Evolutionary conservation across 1,140 invertebrate species (phyloP).

Genomic region (Lepidostoma basale): DNA sequence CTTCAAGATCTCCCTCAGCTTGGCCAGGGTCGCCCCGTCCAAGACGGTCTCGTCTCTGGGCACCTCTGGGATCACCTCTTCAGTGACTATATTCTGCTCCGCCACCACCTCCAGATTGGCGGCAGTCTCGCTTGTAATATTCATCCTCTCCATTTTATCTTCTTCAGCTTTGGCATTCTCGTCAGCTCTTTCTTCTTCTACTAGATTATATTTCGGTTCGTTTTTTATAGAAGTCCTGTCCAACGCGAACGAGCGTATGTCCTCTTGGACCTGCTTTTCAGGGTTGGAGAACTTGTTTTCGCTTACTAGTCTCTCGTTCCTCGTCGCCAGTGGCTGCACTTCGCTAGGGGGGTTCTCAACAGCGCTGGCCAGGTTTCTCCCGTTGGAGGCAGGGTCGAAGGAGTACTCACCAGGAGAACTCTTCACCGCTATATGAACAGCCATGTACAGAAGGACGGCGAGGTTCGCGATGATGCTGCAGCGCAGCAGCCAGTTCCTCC

Average conservation of each 20-base stretch:
- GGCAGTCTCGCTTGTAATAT: conserved; percentile 47
- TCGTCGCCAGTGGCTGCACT: conserved; percentile 43
- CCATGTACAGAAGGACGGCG: conserved; percentile 72
- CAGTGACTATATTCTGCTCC: conserved; percentile 45
- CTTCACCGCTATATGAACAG: conserved; percentile 59
- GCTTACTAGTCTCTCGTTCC: conserved; percentile 42
- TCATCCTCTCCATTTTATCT: conserved; percentile 51
- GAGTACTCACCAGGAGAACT: conserved; percentile 29
- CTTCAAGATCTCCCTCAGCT: conserved; percentile 54
- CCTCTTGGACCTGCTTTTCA: conserved; percentile 47
- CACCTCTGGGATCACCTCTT: conserved; percentile 23
- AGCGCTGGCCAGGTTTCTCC: conserved; percentile 30
- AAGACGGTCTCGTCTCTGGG: conserved; percentile 54
- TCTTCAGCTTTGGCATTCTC: conserved; percentile 46
- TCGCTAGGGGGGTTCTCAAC: conserved; percentile 51
- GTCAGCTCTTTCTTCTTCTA: conserved; percentile 37
- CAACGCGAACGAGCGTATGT: conserved; percentile 48
- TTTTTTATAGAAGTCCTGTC: conserved; percentile 43
- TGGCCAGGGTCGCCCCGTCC: conserved; percentile 50
- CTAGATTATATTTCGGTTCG: not conserved
- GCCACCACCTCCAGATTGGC: conserved; percentile 48
- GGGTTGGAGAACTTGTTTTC: conserved; percentile 50
- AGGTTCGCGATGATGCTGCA: conserved; percentile 76
- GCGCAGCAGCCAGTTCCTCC: conserved; percentile 73
- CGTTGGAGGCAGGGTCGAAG: conserved; percentile 27